phyloP scores from a whole-genome alignment of 2,797 vertebrate genomes.

The Pangasius krempfi region DNA sequence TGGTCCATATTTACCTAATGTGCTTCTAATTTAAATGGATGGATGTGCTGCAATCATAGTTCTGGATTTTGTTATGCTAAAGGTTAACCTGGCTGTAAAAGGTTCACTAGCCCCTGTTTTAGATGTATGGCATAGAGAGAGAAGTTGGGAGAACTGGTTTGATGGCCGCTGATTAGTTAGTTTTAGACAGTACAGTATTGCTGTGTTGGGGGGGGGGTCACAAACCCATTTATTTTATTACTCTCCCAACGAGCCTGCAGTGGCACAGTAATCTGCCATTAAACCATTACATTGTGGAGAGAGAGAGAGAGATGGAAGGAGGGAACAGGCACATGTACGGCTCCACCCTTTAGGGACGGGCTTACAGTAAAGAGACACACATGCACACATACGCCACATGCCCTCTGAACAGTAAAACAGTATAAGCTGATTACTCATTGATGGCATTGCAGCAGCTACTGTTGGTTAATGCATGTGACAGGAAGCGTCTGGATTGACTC shows the following conservation, averaged over 20 bases:
- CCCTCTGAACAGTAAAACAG: constrained; percentile 43
- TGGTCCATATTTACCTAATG: neutral
- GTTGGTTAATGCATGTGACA: constrained; percentile 17
- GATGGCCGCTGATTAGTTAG: constrained; percentile 12
- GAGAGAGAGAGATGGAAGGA: constrained; percentile 1
- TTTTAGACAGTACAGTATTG: constrained; percentile 27
- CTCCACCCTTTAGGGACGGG: constrained; percentile 50
- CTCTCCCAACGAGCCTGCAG: constrained; percentile 57
- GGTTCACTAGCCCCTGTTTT: neutral
- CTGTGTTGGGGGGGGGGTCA: constrained; percentile 45
- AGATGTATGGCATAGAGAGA: neutral
- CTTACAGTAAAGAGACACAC: constrained; percentile 56
- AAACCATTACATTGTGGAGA: constrained; percentile 60
- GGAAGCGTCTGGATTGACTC: neutral
- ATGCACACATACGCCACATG: constrained; percentile 33
- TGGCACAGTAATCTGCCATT: constrained; percentile 62
- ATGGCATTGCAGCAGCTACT: constrained; percentile 26
- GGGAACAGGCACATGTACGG: constrained; percentile 43
- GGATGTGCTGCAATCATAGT: neutral
- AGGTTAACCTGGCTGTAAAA: neutral
- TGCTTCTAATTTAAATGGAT: neutral
- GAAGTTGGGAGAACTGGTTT: constrained; percentile 1
- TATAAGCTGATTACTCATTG: constrained; percentile 47
- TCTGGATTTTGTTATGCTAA: neutral
- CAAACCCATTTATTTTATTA: constrained; percentile 65